Evolutionary conservation across 2,113 vertebrate genomes (phyloP), one percentile per base, ranked within the genome.

Genomic region (Andinoacara biseriatus): DNA sequence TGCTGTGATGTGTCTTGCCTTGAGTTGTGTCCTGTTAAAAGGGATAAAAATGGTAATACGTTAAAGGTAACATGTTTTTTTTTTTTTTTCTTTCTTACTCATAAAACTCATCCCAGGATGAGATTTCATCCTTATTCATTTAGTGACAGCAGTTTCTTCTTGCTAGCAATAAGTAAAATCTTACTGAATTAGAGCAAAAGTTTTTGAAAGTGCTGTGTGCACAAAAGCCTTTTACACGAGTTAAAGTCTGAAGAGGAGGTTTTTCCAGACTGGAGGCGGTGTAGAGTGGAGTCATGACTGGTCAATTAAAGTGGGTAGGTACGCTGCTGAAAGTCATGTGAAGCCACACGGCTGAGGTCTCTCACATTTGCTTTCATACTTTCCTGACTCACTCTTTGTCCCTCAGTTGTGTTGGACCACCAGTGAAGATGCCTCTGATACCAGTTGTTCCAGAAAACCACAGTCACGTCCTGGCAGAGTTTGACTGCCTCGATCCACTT

Each of bases 401-500:
- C 75, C 33, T 49, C 67, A 84, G 72, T 29, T 78, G 59, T 75
- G 54, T 76, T 88, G 61, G 76, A 80, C 65, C 52, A 58, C n/a
- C 61, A 60, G 74, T 74, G 59, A 93, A 80, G 78, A 97, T 98
- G 97, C 91, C 95, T 78, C 92, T 84, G 57, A 80, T 96, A 89
- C 94, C 96, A 60, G 57, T 94, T 58, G 92, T 98, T 76, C 95
- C 97, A 2, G 98, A 99, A 59, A 90, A 92, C 86, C 94, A 94
- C 87, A 97, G 93, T 91, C 96, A 98, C 90, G 96, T 98, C 3
- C 92, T 99, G 91, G 96, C 97, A 10, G 98, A 99, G 86, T 96
- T 98, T 40, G 97, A 99, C 86, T 97, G 95, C 81, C 95, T 99
- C 63, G 97, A 98, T 86, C 97, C 97, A 0, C 94, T 99, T 78